A percentile compares a stretch with the other conserved stretches of the same genome.
Conservation (phyloP, 2,797 vertebrate species). For the Chaetophractus vellerosus region DNA sequence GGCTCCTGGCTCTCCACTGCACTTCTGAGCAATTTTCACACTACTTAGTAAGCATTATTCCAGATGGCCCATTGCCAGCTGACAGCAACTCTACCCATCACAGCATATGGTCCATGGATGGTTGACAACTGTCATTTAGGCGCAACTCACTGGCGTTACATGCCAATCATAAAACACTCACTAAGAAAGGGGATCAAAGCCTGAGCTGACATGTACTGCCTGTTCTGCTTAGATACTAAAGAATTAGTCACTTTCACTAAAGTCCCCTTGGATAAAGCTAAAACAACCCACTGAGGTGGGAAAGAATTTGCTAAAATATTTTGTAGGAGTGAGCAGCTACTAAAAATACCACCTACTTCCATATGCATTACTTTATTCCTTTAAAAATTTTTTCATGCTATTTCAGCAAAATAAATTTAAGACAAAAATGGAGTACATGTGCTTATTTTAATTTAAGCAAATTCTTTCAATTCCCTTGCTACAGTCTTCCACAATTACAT, state of each 20-base stretch:
- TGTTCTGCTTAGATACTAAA: constrained; percentile 8
- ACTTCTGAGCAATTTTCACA: neutral
- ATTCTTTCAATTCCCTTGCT: neutral
- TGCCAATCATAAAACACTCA: constrained; percentile 57
- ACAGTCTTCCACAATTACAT: neutral
- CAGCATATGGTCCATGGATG: constrained; percentile 63
- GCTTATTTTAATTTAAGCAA: neutral
- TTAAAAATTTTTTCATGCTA: neutral
- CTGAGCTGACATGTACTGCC: constrained; percentile 23
- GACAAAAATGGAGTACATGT: neutral
- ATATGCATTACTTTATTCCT: neutral
- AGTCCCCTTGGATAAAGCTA: neutral
- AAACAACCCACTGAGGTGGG: neutral
- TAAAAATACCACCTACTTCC: neutral
- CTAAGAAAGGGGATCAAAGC: neutral
- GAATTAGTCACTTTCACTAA: constrained; percentile 25
- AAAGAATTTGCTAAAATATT: constrained; percentile 9
- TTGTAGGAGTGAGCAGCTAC: neutral
- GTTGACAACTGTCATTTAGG: constrained; percentile 73
- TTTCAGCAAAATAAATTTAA: neutral
- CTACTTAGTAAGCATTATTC: constrained; percentile 59
- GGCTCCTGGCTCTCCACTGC: neutral
- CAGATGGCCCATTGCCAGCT: constrained; percentile 60
- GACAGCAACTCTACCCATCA: constrained; percentile 33
- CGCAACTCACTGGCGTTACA: constrained; percentile 49